phyloP scores from a whole-genome alignment of 2,113 vertebrate genomes.

The Ochotona curzoniae region DNA sequence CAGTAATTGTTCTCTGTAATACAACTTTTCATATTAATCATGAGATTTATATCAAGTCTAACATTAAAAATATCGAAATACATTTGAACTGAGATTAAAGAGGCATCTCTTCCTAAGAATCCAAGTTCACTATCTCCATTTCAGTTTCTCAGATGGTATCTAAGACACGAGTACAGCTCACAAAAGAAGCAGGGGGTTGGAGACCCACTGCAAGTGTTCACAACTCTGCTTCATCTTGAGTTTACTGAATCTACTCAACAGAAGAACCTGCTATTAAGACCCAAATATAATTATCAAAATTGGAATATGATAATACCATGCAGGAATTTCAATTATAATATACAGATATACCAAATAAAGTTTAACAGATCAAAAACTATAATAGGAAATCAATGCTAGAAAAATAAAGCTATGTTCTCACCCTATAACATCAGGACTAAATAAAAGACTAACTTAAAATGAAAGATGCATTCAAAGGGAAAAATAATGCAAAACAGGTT shows the following conservation, averaged over 20 bases:
- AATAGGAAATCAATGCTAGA: constrained; percentile 12
- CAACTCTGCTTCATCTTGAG: background rate
- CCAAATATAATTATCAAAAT: background rate
- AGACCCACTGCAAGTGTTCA: background rate
- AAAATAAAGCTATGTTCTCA: background rate
- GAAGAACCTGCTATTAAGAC: constrained; percentile 29
- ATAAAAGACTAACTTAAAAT: constrained; percentile 6
- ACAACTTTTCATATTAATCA: background rate
- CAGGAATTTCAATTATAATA: background rate
- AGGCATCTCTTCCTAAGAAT: background rate
- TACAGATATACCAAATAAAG: background rate
- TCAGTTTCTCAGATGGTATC: background rate
- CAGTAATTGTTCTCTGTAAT: background rate
- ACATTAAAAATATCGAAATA: constrained; percentile 30
- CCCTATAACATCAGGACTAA: constrained; percentile 33
- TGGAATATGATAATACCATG: background rate
- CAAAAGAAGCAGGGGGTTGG: background rate
- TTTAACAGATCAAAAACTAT: background rate
- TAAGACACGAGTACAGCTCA: background rate
- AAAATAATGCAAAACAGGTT: constrained; percentile 15
- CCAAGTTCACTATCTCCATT: background rate
- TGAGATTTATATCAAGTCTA: background rate
- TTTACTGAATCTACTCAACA: background rate
- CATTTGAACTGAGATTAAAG: background rate
- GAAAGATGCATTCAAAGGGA: constrained; percentile 49